Evolutionary conservation across 2,113 vertebrate genomes (phyloP), one percentile per base, ranked within the genome.

Genomic region (Hassar affinis): DNA sequence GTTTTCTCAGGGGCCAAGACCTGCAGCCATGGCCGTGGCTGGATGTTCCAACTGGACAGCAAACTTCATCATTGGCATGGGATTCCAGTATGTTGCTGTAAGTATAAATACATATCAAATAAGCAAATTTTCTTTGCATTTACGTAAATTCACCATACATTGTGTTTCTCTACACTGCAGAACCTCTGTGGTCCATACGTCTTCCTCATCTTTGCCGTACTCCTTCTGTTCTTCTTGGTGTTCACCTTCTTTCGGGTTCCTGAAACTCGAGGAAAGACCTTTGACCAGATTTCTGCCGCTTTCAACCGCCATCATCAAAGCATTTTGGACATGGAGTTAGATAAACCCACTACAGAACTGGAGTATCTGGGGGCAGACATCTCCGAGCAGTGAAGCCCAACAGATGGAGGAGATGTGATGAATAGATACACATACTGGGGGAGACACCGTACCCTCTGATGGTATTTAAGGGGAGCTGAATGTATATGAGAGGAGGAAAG

Each of bases 201-300:
- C 79, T 98, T 98, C 92, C 94, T 98, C 76, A 94, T 98, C 81
- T 98, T 98, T 3, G 96, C 95, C 0, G 82, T 35, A 1, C 92
- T 98, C 30, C 95, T 98, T 22, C 85, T 96, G 17, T 93, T 94
- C 80, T 98, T 97, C 93, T 92, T 96, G 80, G 78, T 95, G 87
- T 97, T 95, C 93, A 98, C 96, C 20, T 98, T 95, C 91, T 94
- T 97, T 91, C 93, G 93, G 35, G 96, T 98, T 57, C 96, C 96
- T 0, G 96, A 98, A 89, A 98, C 96, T 0, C 91, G 94, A 62
- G 96, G 96, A 25, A 95, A 95, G 88, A 97, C 96, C 0, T 98
- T 98, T 6, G 96, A 98, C 87, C 95, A 98, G 92, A 98, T 98
- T 8, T 89, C 96, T 0, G 92, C 95, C 0, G 87, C 88, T 86